Base-by-base conservation (phyloP, 2,888 invertebrate genomes). In the Tigriopus californicus region DNA sequence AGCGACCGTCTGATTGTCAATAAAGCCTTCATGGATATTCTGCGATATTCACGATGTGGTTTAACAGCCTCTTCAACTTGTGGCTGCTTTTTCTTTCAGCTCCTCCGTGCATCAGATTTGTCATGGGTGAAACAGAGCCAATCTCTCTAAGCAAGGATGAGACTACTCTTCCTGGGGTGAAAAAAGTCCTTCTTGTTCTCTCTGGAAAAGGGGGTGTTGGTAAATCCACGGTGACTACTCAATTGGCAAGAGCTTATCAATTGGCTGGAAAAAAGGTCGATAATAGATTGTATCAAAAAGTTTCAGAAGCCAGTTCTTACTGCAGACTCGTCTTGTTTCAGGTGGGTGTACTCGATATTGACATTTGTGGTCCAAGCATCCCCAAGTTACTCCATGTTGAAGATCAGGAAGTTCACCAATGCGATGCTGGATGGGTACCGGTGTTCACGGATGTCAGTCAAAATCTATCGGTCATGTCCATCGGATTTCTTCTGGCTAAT, bases 131-230 rank as follows among this genome's bases (percentile, higher is more conserved):
- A 48, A 10, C 11, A 22, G 47, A 41, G 13, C 11, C 13, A 41
- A n/a, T n/a, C n/a, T n/a, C n/a, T n/a, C n/a, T n/a, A n/a, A n/a
- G n/a, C n/a, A n/a, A 8, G 33, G 33, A 33, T 8, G 33, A 33
- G 8, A 33, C 33, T 1, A 63, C 62, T 57, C 60, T 87, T 65
- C 81, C 84, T 57, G 77, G 79, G 63, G 84, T 89, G 6, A 87
- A 87, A 71, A 82, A 86, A 69, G 77, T 89, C 47, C 80, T 98
- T 67, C 75, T 98, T 65, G 81, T 98, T n/a, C 76, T 98, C 56
- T 95, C 95, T 1, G 98, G 98, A 1, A 98, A 98, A 77, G 98
- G 98, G 24, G 98, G 98, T 46, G 98, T 98, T 25, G 98, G 98
- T 13, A 99, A 98, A 76, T 95, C 94, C 20, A 95, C 95, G 61